These are phyloP conservation scores for Gallinago stenura DNA, from an alignment of 2,797 vertebrate species.

Conservation along the genomic window DNA sequence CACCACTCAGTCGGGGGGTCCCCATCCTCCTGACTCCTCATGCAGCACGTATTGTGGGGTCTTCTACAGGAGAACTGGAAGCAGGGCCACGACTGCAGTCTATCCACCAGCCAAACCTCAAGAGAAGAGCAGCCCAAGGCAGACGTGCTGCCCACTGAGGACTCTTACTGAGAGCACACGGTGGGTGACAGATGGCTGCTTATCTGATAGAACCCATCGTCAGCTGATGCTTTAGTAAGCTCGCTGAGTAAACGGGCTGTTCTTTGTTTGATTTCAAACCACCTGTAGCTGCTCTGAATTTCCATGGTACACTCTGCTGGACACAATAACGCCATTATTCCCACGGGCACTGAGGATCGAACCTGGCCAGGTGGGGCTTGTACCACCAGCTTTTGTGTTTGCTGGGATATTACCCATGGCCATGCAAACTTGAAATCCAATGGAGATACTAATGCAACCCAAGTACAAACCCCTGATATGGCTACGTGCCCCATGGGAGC, in stretches of 20 bases:
- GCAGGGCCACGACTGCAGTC: not conserved
- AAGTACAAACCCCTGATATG: not conserved
- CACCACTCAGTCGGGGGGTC: rapidly evolving
- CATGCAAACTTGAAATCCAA: not conserved
- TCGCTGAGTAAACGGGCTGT: not conserved
- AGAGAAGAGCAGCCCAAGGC: not conserved
- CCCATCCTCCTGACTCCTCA: not conserved
- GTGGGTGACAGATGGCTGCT: constrained; percentile 4
- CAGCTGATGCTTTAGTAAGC: constrained; percentile 18
- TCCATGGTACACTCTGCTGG: constrained; percentile 1
- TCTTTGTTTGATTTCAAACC: constrained; percentile 44
- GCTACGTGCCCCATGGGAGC: not conserved
- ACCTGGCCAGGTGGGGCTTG: not conserved
- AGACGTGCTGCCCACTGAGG: not conserved
- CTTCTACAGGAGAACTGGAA: not conserved
- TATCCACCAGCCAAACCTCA: not conserved
- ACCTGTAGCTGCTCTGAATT: constrained; percentile 28
- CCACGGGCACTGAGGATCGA: not conserved
- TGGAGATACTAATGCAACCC: not conserved
- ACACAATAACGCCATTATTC: constrained; percentile 16
- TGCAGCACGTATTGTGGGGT: not conserved
- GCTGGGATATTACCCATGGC: not conserved
- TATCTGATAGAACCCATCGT: constrained; percentile 5
- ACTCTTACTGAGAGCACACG: not conserved
- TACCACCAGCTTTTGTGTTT: constrained; percentile 1